Conservation (phyloP, 2,113 vertebrate species). For the Salvelinus alpinus region DNA sequence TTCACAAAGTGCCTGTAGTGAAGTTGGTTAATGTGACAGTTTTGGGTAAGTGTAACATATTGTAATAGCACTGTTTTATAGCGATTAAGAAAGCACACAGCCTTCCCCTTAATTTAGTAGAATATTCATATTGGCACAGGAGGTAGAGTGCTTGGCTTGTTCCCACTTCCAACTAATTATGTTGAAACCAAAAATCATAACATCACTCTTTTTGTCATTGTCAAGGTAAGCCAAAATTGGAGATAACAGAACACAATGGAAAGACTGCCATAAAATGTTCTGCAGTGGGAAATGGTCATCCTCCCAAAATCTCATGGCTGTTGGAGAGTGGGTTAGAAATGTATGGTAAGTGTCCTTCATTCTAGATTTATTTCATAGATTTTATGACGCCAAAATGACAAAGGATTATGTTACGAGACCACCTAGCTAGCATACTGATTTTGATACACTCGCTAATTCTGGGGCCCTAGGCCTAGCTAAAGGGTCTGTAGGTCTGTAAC, state of each 20-base stretch:
- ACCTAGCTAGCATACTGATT: too few relatives aligned
- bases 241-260: slow-evolving; percentile 27
- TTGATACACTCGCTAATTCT: too few relatives aligned
- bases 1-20: neutral
- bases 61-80: neutral
- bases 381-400: too few relatives aligned
- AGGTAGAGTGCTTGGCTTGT: neutral
- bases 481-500: too few relatives aligned
- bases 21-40: slow-evolving; percentile 66
- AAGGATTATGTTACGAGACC: too few relatives aligned
- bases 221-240: slow-evolving; percentile 57
- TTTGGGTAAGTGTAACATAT: slow-evolving; percentile 58
- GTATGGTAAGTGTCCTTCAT: slow-evolving; percentile 51
- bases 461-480: too few relatives aligned
- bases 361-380: neutral
- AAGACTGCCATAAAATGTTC: slow-evolving; percentile 58
- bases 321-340: slow-evolving; percentile 58
- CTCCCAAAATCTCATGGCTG: slow-evolving; percentile 66
- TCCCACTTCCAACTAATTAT: neutral
- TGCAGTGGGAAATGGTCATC: slow-evolving; percentile 50
- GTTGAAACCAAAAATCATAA: neutral
- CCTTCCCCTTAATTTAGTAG: neutral
- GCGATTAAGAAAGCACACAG: too few relatives aligned
- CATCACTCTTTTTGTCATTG: neutral
- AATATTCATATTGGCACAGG: neutral